Conservation (phyloP, 1,140 invertebrate species). For the Oedothorax gibbosus region DNA sequence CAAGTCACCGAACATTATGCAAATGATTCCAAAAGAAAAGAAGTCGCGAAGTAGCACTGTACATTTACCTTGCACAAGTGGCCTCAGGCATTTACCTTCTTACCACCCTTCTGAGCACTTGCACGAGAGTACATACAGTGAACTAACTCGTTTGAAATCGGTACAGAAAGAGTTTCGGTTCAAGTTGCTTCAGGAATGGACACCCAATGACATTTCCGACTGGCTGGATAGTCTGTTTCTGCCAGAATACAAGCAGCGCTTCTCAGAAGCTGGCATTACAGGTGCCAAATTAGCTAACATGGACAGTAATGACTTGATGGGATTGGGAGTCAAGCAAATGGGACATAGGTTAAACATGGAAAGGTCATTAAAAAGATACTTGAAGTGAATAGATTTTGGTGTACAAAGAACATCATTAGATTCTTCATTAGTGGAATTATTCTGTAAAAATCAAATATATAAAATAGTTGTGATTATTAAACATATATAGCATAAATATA, state of each 20-base stretch:
- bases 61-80: slow-evolving; percentile 53
- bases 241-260: slow-evolving; percentile 71
- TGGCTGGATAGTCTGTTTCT: slow-evolving; percentile 72
- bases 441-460: slow-evolving; percentile 53
- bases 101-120: slow-evolving; percentile 36
- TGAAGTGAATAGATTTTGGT: slow-evolving; percentile 55
- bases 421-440: slow-evolving; percentile 49
- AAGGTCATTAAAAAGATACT: slow-evolving; percentile 58
- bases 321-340: slow-evolving; percentile 72
- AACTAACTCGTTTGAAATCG: slow-evolving; percentile 50
- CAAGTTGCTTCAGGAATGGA: slow-evolving; percentile 69
- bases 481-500: not conserved
- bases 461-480: slow-evolving; percentile 55
- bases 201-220: slow-evolving; percentile 70
- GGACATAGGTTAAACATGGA: slow-evolving; percentile 72
- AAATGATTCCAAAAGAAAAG: slow-evolving; percentile 43
- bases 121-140: slow-evolving; percentile 26
- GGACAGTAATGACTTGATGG: slow-evolving; percentile 71
- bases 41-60: slow-evolving; percentile 37
- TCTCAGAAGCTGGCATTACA: slow-evolving; percentile 70
- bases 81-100: slow-evolving; percentile 50
- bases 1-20: slow-evolving; percentile 43
- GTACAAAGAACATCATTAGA: slow-evolving; percentile 13
- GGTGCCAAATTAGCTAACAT: slow-evolving; percentile 70
- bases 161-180: slow-evolving; percentile 61